Evolutionary conservation across 2,888 invertebrate species (phyloP).

Genomic region (Gastracanthus pulcherrimus): DNA sequence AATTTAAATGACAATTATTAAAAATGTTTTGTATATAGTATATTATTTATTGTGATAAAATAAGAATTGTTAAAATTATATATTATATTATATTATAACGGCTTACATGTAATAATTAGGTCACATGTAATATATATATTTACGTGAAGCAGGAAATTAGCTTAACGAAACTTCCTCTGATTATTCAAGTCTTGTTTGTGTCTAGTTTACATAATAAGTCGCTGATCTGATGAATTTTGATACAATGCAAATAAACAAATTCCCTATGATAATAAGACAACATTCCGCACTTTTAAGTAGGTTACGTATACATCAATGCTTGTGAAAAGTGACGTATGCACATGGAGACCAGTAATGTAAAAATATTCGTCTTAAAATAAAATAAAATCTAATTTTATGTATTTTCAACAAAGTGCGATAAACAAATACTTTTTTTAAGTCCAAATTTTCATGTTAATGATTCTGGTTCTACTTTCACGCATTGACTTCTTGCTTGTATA

Average conservation of each 20-base stretch:
- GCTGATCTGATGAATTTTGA: neutral
- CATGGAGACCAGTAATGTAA: too few species aligned
- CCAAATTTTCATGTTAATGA: neutral
- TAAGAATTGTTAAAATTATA: too few species aligned
- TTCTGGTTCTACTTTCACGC: neutral
- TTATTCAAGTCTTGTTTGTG: constrained; percentile 15
- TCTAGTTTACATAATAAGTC: constrained; percentile 5
- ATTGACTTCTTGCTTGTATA: neutral
- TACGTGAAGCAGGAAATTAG: neutral
- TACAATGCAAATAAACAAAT: constrained; percentile 5
- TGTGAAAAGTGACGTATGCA: too few species aligned
- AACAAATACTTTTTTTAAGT: too few species aligned
- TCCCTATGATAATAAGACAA: neutral
- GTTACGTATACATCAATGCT: too few species aligned
- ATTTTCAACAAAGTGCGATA: too few species aligned
- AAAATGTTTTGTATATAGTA: neutral
- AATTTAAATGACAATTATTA: neutral
- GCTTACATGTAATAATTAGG: too few species aligned
- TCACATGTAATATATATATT: too few species aligned
- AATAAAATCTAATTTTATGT: too few species aligned
- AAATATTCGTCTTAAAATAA: too few species aligned
- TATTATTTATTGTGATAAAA: neutral
- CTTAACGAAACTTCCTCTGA: constrained; percentile 20
- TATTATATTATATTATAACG: too few species aligned
- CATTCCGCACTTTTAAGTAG: too few species aligned